phyloP scores from a whole-genome alignment of 1,140 invertebrate genomes.

The Zophobas atratus region DNA sequence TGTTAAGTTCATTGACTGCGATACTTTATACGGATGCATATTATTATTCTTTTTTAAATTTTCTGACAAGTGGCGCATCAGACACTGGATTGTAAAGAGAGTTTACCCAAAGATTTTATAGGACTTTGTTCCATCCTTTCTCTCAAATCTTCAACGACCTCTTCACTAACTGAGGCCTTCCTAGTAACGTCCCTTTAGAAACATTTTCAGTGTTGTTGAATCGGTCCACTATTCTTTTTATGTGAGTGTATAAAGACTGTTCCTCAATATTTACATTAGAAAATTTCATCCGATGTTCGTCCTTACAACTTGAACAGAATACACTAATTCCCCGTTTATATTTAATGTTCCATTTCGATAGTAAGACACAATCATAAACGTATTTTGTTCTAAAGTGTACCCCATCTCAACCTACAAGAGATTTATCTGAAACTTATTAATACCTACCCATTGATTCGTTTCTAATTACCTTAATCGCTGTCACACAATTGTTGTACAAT shows the following conservation, averaged over 20 bases:
- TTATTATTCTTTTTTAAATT: not conserved
- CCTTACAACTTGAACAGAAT: slow-evolving; percentile 6
- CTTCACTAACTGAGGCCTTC: not conserved
- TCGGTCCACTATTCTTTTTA: not conserved
- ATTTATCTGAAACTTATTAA: too few relatives aligned
- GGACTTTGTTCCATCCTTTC: not conserved
- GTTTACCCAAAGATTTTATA: not conserved
- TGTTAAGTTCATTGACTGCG: too few relatives aligned
- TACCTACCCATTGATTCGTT: too few relatives aligned
- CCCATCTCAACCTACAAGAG: too few relatives aligned
- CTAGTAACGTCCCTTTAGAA: not conserved
- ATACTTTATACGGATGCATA: not conserved
- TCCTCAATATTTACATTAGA: not conserved
- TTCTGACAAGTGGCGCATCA: not conserved
- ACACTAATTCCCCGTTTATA: not conserved
- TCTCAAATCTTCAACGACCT: not conserved
- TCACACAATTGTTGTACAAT: too few relatives aligned
- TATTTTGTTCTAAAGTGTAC: not conserved
- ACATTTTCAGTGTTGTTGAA: not conserved
- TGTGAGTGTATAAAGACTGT: slow-evolving; percentile 1
- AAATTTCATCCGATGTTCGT: not conserved
- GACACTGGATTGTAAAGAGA: not conserved
- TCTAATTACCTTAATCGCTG: too few relatives aligned
- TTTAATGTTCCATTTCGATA: not conserved
- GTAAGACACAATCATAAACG: not conserved